Evolutionary conservation across 2,113 vertebrate species (phyloP).

Genomic region (Thamnaconus septentrionalis): DNA sequence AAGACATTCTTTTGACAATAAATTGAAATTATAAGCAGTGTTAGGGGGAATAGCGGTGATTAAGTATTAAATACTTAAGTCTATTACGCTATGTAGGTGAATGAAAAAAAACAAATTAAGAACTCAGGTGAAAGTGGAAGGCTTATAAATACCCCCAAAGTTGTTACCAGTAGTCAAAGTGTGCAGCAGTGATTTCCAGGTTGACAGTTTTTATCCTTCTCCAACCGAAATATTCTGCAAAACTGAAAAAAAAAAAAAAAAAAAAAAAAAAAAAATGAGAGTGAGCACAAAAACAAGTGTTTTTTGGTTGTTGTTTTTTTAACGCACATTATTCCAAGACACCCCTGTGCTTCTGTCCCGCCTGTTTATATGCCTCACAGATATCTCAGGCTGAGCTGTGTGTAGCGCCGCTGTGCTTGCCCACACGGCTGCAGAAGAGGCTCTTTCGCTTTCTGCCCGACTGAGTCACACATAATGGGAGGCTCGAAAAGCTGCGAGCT

Average conservation of each 20-base stretch:
- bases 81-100: no score
- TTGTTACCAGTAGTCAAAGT: conserved; percentile 47
- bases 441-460: conserved; percentile 79
- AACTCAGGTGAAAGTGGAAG: conserved; percentile 32
- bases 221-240: no score
- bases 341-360: conserved; percentile 64
- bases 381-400: conserved; percentile 78
- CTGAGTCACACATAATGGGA: conserved; percentile 74
- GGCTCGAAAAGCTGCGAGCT: conserved; percentile 73
- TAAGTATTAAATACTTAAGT: no score
- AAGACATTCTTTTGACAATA: no score
- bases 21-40: no score
- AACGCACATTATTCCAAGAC: conserved; percentile 44
- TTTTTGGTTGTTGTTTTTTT: conserved; percentile 71
- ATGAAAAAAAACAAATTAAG: no score
- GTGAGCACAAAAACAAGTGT: conserved; percentile 77
- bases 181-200: conserved; percentile 47
- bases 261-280: no score
- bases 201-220: no score
- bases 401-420: conserved; percentile 68
- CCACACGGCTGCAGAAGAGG: conserved; percentile 77
- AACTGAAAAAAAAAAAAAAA: no score
- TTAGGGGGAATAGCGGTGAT: no score
- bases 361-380: conserved; percentile 80
- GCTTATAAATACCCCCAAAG: conserved; percentile 61